Conservation (phyloP, 2,888 invertebrate genomes). For the Autographa pulchrina region DNA sequence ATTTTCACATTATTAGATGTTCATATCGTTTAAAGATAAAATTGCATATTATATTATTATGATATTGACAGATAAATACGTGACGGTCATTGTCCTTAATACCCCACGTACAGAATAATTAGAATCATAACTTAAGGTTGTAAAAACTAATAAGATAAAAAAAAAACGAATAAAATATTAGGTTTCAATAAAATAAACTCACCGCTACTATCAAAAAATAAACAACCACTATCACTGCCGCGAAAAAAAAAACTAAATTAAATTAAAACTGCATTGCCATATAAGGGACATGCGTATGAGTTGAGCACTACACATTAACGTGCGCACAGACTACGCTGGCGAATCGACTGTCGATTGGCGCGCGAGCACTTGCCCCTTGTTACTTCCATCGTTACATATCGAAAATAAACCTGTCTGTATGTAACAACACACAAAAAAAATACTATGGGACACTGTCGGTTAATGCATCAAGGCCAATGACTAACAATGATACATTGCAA, state of each 20-base stretch:
- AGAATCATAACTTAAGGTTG: not conserved
- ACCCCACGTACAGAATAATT: not conserved
- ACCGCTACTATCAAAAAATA: conserved; percentile 8
- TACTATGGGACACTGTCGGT: not conserved
- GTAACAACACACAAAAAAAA: conserved; percentile 11
- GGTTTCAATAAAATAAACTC: conserved; percentile 5
- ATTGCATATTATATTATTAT: not conserved
- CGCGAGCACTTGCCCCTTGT: conserved; percentile 32
- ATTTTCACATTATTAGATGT: too few species aligned
- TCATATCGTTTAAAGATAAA: not conserved
- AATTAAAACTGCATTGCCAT: conserved; percentile 18
- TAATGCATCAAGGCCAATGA: conserved; percentile 12
- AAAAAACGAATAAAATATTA: too few species aligned
- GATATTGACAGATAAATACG: not conserved
- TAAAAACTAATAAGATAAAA: not conserved
- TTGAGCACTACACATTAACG: conserved; percentile 31
- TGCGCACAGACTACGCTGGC: conserved; percentile 37
- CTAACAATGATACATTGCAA: not conserved
- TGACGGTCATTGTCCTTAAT: not conserved
- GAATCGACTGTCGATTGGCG: conserved; percentile 31
- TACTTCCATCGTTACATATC: conserved; percentile 35
- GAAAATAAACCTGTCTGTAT: conserved; percentile 30
- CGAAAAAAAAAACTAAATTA: conserved; percentile 14
- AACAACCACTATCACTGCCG: conserved; percentile 15
- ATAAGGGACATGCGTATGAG: conserved; percentile 18